Conservation (phyloP, 23 tunicate species). For the Ascidia mentula region DNA sequence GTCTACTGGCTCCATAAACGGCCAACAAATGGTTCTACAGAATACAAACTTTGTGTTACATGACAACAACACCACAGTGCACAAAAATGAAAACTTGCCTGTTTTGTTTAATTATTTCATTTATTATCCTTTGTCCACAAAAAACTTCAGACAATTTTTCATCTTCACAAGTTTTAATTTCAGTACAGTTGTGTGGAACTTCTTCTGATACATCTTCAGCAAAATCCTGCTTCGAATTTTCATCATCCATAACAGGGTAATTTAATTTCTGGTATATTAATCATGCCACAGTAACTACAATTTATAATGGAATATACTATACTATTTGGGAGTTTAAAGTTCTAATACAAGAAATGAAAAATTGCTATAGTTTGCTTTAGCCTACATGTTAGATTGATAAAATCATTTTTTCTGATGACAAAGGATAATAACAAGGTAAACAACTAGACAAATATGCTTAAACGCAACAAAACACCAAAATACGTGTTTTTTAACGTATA, state of each 20-base stretch:
- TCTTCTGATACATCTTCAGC: not conserved
- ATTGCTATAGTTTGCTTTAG: no score
- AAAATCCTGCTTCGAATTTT: not conserved
- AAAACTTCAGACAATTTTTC: slow-evolving; percentile 23
- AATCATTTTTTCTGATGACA: no score
- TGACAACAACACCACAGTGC: not conserved
- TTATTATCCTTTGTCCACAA: slow-evolving; percentile 47
- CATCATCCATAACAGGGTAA: slow-evolving; percentile 4
- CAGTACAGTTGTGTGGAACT: not conserved
- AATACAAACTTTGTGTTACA: not conserved
- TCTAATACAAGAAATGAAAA: no score
- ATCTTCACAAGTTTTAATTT: not conserved
- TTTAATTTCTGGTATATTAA: no score
- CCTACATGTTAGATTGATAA: no score
- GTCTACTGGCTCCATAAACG: slow-evolving; percentile 84
- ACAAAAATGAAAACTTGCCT: slow-evolving; percentile 18
- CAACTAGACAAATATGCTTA: no score
- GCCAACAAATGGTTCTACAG: slow-evolving; percentile 60
- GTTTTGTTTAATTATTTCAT: slow-evolving; percentile 60
- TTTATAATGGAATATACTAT: no score
- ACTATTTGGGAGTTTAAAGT: no score
- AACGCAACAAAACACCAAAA: no score
- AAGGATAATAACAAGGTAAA: no score
- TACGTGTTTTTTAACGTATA: no score
- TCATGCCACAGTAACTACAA: no score